A percentile compares a stretch with the other conserved stretches of the same genome.
These are phyloP conservation scores for Oreonectes daqikongensis DNA, from an alignment of 2,797 vertebrate genomes.

Conservation along the genomic window DNA sequence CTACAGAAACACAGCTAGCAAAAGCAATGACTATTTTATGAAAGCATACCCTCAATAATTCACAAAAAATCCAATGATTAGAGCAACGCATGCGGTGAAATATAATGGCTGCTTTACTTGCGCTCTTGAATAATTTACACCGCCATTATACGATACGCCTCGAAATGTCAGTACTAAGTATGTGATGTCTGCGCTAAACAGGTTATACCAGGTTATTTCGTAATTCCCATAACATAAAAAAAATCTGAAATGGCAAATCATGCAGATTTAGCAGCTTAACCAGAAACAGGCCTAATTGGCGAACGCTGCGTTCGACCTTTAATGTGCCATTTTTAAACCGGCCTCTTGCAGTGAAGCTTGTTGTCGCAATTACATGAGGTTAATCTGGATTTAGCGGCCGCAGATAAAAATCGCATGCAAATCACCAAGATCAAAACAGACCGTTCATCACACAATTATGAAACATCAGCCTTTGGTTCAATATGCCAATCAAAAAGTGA, in stretches of 20 bases:
- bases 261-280: constrained; percentile 1
- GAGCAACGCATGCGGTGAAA: background rate
- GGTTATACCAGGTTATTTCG: constrained; percentile 16
- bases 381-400: background rate
- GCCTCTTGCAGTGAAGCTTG: background rate
- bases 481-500: constrained; percentile 3
- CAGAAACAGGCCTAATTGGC: constrained; percentile 27
- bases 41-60: constrained; percentile 12
- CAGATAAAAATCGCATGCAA: constrained; percentile 19
- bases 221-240: constrained; percentile 21
- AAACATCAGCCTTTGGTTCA: background rate
- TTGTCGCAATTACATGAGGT: background rate
- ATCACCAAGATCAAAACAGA: background rate
- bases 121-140: constrained; percentile 19
- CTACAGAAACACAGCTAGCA: background rate
- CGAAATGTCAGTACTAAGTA: constrained; percentile 7
- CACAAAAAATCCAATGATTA: background rate
- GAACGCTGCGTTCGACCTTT: constrained; percentile 13
- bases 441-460: background rate
- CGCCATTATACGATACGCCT: background rate
- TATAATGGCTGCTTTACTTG: constrained; percentile 1
- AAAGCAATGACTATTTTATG: constrained; percentile 6
- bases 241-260: constrained; percentile 32
- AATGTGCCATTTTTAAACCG: constrained; percentile 25
- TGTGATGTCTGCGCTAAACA: background rate